These are phyloP conservation scores for Heteropelma amictum DNA, from an alignment of 2,888 invertebrate species.

Conservation along the genomic window DNA sequence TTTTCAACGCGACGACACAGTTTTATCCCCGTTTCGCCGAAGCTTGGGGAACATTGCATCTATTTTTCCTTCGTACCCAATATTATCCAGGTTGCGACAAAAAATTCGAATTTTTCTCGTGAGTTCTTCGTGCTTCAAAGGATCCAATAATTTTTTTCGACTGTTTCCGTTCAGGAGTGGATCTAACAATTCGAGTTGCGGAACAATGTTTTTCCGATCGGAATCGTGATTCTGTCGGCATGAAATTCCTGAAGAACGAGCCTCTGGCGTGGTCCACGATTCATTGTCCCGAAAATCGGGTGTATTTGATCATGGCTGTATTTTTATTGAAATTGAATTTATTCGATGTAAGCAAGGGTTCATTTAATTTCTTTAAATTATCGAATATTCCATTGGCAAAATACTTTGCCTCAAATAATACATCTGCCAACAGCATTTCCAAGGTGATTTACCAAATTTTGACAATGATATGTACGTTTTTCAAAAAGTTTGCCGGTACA, in stretches of 20 bases:
- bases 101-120: background rate
- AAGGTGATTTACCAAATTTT: background rate
- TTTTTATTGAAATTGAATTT: constrained; percentile 66
- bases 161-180: constrained; percentile 59
- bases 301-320: constrained; percentile 59
- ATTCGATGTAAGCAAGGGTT: constrained; percentile 60
- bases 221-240: constrained; percentile 31
- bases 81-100: constrained; percentile 63
- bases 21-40: constrained; percentile 67
- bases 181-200: constrained; percentile 63
- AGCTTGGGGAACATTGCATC: constrained; percentile 67
- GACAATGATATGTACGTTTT: background rate
- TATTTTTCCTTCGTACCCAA: constrained; percentile 66
- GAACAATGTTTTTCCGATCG: constrained; percentile 64
- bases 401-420: background rate
- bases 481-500: constrained; percentile 64
- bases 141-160: background rate
- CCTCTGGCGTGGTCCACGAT: constrained; percentile 67
- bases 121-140: background rate
- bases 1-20: constrained; percentile 61
- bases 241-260: constrained; percentile 54
- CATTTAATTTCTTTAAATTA: background rate
- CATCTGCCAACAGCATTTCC: background rate
- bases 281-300: constrained; percentile 57
- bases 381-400: background rate